Evolutionary conservation across 2,113 vertebrate genomes (phyloP).

Genomic region (Pan paniscus): DNA sequence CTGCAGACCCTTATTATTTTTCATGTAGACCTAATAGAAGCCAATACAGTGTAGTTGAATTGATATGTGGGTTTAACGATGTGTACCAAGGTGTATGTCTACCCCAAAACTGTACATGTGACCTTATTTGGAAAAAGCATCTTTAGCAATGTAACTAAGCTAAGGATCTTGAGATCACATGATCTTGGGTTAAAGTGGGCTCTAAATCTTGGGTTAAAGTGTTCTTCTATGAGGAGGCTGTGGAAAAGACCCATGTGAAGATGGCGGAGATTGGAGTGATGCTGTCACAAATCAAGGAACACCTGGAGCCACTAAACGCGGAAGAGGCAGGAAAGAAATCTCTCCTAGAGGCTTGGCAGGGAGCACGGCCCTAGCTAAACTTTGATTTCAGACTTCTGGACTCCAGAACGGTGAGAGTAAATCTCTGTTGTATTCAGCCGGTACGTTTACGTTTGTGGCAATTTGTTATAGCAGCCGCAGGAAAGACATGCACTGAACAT

Average conservation of each 20-base stretch:
- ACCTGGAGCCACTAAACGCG: not conserved
- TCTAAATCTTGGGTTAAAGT: not conserved
- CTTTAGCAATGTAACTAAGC: not conserved
- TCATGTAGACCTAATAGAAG: not conserved
- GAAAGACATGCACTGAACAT: not conserved
- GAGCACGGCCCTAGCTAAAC: fast-evolving
- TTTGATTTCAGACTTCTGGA: not conserved
- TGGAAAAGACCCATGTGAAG: not conserved
- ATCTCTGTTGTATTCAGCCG: not conserved
- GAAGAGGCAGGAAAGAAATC: not conserved
- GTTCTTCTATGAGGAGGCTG: not conserved
- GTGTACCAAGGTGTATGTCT: not conserved
- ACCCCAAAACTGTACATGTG: not conserved
- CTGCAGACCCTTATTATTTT: not conserved
- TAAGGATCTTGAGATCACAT: not conserved
- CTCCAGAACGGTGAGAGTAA: not conserved
- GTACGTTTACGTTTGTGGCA: not conserved
- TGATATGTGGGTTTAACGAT: not conserved
- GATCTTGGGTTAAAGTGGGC: not conserved
- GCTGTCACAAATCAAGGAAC: too few species aligned
- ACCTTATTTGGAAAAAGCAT: not conserved
- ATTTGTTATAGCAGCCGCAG: not conserved
- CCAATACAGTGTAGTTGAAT: not conserved
- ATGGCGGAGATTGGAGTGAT: not conserved
- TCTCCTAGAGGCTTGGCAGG: not conserved